phyloP scores from a whole-genome alignment of 1,140 invertebrate species.

The Zaprionus tsacasi region DNA sequence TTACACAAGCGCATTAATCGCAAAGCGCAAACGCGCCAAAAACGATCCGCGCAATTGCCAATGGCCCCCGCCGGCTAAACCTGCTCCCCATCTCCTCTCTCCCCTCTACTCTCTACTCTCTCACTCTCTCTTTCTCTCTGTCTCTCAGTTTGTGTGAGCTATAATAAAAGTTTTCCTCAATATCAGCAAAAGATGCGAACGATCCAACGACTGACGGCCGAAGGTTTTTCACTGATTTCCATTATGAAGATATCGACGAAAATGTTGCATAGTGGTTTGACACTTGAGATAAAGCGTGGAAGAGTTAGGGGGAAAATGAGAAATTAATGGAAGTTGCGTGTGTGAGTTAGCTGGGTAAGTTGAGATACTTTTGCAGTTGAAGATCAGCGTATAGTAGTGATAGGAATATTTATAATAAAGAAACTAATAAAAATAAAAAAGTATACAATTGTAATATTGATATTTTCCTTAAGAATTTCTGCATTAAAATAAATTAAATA shows the following conservation, averaged over 20 bases:
- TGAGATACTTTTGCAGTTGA: not conserved
- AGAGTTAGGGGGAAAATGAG: not conserved
- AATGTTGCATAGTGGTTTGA: conserved; percentile 31
- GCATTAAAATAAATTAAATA: no score
- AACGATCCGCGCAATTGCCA: conserved; percentile 73
- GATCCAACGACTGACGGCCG: conserved; percentile 25
- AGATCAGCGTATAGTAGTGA: not conserved
- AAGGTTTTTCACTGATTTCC: conserved; percentile 36
- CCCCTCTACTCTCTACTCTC: not conserved
- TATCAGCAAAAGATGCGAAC: conserved; percentile 24
- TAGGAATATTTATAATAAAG: no score
- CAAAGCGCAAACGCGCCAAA: conserved; percentile 78
- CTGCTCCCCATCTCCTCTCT: not conserved
- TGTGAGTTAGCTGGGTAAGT: not conserved
- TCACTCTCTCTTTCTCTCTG: not conserved
- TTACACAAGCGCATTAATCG: conserved; percentile 81
- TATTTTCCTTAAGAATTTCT: no score
- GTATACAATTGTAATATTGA: no score
- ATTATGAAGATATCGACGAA: conserved; percentile 14
- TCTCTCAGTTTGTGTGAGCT: conserved; percentile 22
- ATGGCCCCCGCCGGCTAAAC: conserved; percentile 43
- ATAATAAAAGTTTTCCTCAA: conserved; percentile 31
- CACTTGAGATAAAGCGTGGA: not conserved
- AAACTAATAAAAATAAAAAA: no score
- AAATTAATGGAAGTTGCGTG: not conserved